Conservation (phyloP, 1,140 invertebrate species). For the Hycleus phaleratus region DNA sequence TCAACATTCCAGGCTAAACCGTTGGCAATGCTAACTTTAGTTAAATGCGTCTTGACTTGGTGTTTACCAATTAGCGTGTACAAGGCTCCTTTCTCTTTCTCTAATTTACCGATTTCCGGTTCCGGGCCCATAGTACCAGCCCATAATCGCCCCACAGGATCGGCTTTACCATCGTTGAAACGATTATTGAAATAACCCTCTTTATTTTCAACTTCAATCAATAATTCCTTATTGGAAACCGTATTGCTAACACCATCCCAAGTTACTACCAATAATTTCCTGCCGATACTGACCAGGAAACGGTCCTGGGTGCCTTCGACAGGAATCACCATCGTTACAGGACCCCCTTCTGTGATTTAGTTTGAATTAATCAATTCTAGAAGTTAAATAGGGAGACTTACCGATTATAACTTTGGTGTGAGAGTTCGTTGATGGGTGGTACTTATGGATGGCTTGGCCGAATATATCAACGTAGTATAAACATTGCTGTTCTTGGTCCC, state of each 20-base stretch:
- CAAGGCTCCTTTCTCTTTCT: slow-evolving; percentile 20
- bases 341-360: slow-evolving; percentile 36
- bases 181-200: slow-evolving; percentile 44
- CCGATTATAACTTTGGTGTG: slow-evolving; percentile 19
- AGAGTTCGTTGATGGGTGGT: slow-evolving; percentile 18
- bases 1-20: slow-evolving; percentile 68
- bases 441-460: slow-evolving; percentile 41
- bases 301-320: slow-evolving; percentile 49
- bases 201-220: slow-evolving; percentile 23
- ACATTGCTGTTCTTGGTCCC: slow-evolving; percentile 51
- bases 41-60: slow-evolving; percentile 32
- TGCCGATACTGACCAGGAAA: slow-evolving; percentile 55
- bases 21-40: slow-evolving; percentile 62
- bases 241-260: slow-evolving; percentile 50
- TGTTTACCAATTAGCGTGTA: slow-evolving; percentile 18
- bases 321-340: slow-evolving; percentile 51
- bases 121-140: slow-evolving; percentile 20
- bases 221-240: slow-evolving; percentile 15
- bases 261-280: slow-evolving; percentile 50
- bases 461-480: slow-evolving; percentile 60
- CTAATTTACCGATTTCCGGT: slow-evolving; percentile 12
- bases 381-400: slow-evolving; percentile 8
- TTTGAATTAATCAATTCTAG: slow-evolving; percentile 37
- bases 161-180: slow-evolving; percentile 80
- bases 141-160: slow-evolving; percentile 67